Evolutionary conservation across 1,140 invertebrate species (phyloP).

Genomic region (Chelonus insularis): DNA sequence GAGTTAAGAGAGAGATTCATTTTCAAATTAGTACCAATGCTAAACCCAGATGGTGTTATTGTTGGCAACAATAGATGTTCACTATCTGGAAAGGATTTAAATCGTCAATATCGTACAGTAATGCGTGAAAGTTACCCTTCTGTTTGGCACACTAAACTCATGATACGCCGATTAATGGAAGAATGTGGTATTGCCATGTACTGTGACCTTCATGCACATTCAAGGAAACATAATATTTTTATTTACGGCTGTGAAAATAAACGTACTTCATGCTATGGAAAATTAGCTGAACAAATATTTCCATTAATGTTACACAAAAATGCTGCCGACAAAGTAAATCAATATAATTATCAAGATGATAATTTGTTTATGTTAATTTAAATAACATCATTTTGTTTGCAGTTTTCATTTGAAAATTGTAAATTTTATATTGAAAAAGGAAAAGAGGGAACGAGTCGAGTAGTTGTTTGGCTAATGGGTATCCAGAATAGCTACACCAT

Average conservation of each 20-base stretch:
- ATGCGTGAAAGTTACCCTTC: conserved; percentile 88
- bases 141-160: conserved; percentile 90
- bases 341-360: too few relatives aligned
- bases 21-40: conserved; percentile 94
- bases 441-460: conserved; percentile 90
- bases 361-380: too few relatives aligned
- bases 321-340: conserved; percentile 81
- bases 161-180: conserved; percentile 84
- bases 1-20: conserved; percentile 91
- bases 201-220: conserved; percentile 95
- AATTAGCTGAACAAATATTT: conserved; percentile 86
- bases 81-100: conserved; percentile 83
- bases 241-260: conserved; percentile 94
- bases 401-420: conserved; percentile 92
- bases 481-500: conserved; percentile 92
- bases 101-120: conserved; percentile 86
- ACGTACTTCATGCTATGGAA: conserved; percentile 70
- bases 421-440: conserved; percentile 90
- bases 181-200: conserved; percentile 92
- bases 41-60: conserved; percentile 95
- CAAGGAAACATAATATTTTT: conserved; percentile 91
- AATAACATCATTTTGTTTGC: too few relatives aligned
- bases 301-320: conserved; percentile 92
- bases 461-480: conserved; percentile 93
- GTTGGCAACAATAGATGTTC: conserved; percentile 92